phyloP scores from a whole-genome alignment of 2,888 invertebrate genomes.

The Pollenia amentaria region DNA sequence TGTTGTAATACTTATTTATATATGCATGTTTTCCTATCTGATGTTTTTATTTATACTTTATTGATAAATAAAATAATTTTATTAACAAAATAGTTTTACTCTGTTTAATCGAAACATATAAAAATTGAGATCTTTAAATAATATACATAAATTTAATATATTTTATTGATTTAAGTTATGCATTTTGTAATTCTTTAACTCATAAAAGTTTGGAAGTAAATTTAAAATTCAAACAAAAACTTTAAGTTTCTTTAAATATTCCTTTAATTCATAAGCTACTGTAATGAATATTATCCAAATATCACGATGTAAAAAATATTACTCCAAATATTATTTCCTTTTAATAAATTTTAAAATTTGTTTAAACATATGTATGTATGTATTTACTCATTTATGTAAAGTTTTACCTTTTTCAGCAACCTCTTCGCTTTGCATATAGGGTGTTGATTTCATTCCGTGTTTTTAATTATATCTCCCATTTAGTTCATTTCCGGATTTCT shows the following conservation, averaged over 20 bases:
- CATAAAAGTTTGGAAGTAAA: conserved; percentile 30
- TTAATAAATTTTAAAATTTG: not conserved
- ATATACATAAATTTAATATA: not conserved
- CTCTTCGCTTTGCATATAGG: not conserved
- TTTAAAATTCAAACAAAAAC: not conserved
- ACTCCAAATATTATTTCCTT: conserved; percentile 37
- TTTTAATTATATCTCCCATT: too few relatives aligned
- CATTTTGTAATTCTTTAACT: not conserved
- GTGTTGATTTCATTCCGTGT: too few relatives aligned
- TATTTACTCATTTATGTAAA: not conserved
- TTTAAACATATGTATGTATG: not conserved
- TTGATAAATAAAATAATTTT: not conserved
- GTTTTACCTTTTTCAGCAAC: not conserved
- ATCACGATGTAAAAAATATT: conserved; percentile 58
- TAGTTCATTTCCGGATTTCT: conserved; percentile 77
- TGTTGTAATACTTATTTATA: too few relatives aligned
- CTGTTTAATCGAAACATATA: conserved; percentile 55
- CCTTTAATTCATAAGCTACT: not conserved
- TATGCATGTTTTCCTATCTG: not conserved
- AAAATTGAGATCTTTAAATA: conserved; percentile 64
- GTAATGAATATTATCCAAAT: conserved; percentile 53
- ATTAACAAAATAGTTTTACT: conserved; percentile 17
- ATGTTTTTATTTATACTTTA: not conserved
- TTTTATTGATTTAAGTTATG: not conserved
- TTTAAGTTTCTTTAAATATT: conserved; percentile 16